Evolutionary conservation across 2,888 invertebrate genomes (phyloP).

Genomic region (Mimachlamys varia): DNA sequence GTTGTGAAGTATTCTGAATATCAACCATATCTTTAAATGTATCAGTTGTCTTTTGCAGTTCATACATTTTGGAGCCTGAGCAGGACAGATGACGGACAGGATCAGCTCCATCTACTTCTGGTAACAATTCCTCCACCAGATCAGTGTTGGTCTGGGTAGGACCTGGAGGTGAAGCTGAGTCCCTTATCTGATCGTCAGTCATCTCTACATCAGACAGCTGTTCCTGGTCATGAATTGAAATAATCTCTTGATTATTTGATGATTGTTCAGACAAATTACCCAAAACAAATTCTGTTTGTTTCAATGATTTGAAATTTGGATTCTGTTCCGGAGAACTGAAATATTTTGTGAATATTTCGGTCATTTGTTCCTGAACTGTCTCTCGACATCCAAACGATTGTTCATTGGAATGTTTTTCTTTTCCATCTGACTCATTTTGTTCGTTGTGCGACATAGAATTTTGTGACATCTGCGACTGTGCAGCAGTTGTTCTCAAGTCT

Average conservation of each 20-base stretch:
- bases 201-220: not conserved
- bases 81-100: not conserved
- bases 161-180: not conserved
- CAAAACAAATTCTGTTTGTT: not conserved
- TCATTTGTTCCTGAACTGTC: not conserved
- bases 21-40: not conserved
- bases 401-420: not conserved
- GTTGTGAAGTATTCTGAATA: not conserved
- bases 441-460: not conserved
- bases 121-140: not conserved
- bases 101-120: not conserved
- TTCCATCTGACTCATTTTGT: not conserved
- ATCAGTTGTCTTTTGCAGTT: not conserved
- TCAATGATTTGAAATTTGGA: not conserved
- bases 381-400: not conserved
- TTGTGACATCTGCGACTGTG: not conserved
- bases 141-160: not conserved
- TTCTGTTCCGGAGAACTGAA: not conserved
- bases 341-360: slow-evolving; percentile 15
- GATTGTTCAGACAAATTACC: not conserved
- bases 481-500: not conserved
- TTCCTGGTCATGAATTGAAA: not conserved
- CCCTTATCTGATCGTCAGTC: not conserved
- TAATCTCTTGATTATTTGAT: not conserved
- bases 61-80: not conserved